Evolutionary conservation across 30 jellyfish, hydroid and myxozoan species (phyloP).

Genomic region (Catostylus mosaicus): DNA sequence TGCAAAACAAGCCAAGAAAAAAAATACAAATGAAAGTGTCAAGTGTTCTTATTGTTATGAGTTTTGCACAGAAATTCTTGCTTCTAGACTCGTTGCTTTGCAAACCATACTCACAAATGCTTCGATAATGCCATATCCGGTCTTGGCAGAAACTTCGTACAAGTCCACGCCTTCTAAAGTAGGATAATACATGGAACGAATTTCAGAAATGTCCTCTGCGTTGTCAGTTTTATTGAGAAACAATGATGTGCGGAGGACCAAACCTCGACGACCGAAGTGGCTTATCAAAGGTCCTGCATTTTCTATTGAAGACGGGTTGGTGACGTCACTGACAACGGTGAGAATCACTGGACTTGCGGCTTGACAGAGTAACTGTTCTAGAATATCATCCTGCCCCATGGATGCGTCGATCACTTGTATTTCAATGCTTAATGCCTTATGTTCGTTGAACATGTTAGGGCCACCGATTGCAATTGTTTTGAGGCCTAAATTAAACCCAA

Average conservation of each 20-base stretch:
- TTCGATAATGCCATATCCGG: conserved; percentile 35
- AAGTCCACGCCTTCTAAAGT: conserved; percentile 26
- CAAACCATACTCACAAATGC: conserved; percentile 16
- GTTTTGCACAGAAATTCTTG: neutral
- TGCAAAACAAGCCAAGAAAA: no score
- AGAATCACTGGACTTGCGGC: conserved; percentile 16
- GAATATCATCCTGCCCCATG: neutral
- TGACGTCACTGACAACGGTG: conserved; percentile 47
- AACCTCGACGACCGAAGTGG: neutral
- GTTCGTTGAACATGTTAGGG: conserved; percentile 41
- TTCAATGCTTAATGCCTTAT: conserved; percentile 6
- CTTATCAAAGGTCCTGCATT: conserved; percentile 5
- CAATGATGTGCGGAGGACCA: neutral
- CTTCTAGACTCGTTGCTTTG: conserved; percentile 39
- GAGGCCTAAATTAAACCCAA: conserved; percentile 34
- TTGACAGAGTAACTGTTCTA: neutral
- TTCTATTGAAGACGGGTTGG: conserved; percentile 5
- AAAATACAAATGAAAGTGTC: no score
- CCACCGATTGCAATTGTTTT: conserved; percentile 40
- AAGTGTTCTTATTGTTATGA: no score
- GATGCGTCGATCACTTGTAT: conserved; percentile 29
- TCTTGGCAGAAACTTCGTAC: conserved; percentile 57
- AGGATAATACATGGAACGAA: neutral
- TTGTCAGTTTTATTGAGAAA: conserved; percentile 44
- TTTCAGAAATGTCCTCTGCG: neutral